These are phyloP conservation scores for Amia ocellicauda DNA, from an alignment of 2,113 vertebrate genomes.

Conservation along the genomic window DNA sequence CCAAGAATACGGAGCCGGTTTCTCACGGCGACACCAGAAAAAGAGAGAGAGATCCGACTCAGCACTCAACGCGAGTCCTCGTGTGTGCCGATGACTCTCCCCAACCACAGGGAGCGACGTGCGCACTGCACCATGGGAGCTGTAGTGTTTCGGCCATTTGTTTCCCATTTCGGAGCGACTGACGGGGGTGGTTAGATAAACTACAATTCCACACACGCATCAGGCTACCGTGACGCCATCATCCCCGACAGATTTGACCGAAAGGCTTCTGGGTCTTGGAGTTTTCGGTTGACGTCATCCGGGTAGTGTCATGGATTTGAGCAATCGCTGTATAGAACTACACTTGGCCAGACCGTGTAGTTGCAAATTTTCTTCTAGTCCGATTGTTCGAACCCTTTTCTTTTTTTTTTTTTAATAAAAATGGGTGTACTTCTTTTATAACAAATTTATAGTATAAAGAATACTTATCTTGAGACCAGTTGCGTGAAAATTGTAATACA, in stretches of 20 bases:
- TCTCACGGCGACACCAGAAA: slow-evolving; percentile 38
- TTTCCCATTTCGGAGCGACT: fast-evolving
- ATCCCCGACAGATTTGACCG: background rate
- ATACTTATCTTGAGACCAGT: too few species aligned
- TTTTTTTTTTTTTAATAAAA: too few species aligned
- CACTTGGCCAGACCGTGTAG: too few species aligned
- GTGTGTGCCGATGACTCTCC: slow-evolving; percentile 56
- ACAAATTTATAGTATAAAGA: too few species aligned
- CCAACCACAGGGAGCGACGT: slow-evolving; percentile 27
- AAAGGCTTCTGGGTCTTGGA: slow-evolving; percentile 1
- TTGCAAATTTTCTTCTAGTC: too few species aligned
- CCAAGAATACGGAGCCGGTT: slow-evolving; percentile 49
- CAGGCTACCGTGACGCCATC: background rate
- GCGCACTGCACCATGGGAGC: slow-evolving; percentile 48
- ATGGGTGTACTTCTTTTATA: too few species aligned
- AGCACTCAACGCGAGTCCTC: slow-evolving; percentile 63
- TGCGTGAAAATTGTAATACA: too few species aligned
- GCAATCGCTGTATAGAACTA: background rate
- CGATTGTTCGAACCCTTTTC: too few species aligned
- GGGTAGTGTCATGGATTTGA: background rate
- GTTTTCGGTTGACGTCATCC: background rate
- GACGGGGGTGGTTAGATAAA: slow-evolving; percentile 11
- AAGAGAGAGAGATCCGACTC: slow-evolving; percentile 58
- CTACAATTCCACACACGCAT: slow-evolving; percentile 28
- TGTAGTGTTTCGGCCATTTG: slow-evolving; percentile 32